Conservation (phyloP, 2,888 invertebrate genomes). For the Hedya salicella region DNA sequence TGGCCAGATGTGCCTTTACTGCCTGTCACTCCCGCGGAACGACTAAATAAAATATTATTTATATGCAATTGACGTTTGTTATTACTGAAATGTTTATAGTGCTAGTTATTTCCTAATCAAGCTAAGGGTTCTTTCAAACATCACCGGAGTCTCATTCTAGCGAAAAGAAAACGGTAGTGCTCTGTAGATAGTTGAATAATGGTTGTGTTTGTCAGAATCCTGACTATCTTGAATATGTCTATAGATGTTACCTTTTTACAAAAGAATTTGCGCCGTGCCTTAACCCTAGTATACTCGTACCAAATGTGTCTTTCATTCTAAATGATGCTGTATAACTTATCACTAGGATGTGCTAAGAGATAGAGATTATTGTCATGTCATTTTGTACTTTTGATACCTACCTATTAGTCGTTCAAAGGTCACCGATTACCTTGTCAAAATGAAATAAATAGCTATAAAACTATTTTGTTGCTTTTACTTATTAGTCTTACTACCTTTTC, state of each 20-base stretch:
- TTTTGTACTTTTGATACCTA: slow-evolving; percentile 84
- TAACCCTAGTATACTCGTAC: slow-evolving; percentile 64
- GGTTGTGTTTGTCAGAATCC: slow-evolving; percentile 24
- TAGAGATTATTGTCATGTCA: slow-evolving; percentile 77
- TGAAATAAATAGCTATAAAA: slow-evolving; percentile 81
- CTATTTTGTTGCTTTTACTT: slow-evolving; percentile 58
- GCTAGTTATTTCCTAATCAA: slow-evolving; percentile 41
- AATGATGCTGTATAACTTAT: slow-evolving; percentile 79
- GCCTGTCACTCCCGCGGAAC: slow-evolving; percentile 37
- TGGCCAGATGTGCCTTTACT: slow-evolving; percentile 37
- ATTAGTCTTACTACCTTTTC: slow-evolving; percentile 45
- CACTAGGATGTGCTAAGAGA: slow-evolving; percentile 67
- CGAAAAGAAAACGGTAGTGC: neutral
- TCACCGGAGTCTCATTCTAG: neutral
- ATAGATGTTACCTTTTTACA: slow-evolving; percentile 60
- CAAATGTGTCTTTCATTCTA: slow-evolving; percentile 66
- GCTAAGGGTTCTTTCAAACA: slow-evolving; percentile 16
- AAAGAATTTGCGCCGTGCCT: slow-evolving; percentile 52
- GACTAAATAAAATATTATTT: slow-evolving; percentile 36
- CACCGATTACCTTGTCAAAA: slow-evolving; percentile 83
- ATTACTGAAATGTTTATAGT: slow-evolving; percentile 33
- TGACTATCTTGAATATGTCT: neutral
- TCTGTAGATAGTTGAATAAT: neutral
- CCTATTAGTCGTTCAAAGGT: slow-evolving; percentile 80
- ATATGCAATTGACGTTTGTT: slow-evolving; percentile 33